Percentiles rank a stretch among this genome's conserved stretches.
These are phyloP conservation scores for Oxygymnocypris stewartii DNA, from an alignment of 2,113 vertebrate species.

Conservation along the genomic window DNA sequence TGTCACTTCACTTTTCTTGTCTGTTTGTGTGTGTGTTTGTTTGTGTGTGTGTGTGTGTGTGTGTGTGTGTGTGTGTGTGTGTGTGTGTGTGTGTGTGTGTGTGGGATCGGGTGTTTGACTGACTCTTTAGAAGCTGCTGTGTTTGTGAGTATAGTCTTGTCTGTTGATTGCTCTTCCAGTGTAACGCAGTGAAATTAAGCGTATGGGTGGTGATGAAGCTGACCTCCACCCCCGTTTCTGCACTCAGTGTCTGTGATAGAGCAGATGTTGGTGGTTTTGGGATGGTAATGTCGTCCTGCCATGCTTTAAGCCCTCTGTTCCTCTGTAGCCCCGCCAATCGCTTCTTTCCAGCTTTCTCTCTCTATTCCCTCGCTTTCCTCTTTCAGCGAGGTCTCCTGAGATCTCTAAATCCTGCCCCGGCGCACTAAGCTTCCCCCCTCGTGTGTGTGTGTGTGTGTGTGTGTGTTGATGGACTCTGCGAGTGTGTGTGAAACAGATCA, in stretches of 20 bases:
- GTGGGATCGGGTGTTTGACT: not conserved
- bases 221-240: conserved; percentile 18
- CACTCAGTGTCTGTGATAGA: conserved; percentile 69
- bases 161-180: not conserved
- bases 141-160: not conserved
- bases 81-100: not conserved
- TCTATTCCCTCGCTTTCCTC: conserved; percentile 60
- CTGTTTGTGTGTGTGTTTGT: too few relatives aligned
- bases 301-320: conserved; percentile 82
- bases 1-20: too few relatives aligned
- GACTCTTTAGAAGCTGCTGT: not conserved
- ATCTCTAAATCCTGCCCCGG: conserved; percentile 91
- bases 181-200: conserved; percentile 12
- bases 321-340: conserved; percentile 80
- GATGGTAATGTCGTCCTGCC: conserved; percentile 92
- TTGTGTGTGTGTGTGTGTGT: not conserved
- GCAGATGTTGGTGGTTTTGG: conserved; percentile 97
- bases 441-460: conserved; percentile 77
- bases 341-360: conserved; percentile 49
- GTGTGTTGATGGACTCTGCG: conserved; percentile 81
- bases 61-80: too few relatives aligned
- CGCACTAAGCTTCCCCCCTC: conserved; percentile 67
- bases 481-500: conserved; percentile 99
- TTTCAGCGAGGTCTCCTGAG: conserved; percentile 82
- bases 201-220: not conserved